A percentile compares a stretch with the other conserved stretches of the same genome.
These are phyloP conservation scores for Oxygymnocypris stewartii DNA, from an alignment of 2,113 vertebrate genomes.

Conservation along the genomic window DNA sequence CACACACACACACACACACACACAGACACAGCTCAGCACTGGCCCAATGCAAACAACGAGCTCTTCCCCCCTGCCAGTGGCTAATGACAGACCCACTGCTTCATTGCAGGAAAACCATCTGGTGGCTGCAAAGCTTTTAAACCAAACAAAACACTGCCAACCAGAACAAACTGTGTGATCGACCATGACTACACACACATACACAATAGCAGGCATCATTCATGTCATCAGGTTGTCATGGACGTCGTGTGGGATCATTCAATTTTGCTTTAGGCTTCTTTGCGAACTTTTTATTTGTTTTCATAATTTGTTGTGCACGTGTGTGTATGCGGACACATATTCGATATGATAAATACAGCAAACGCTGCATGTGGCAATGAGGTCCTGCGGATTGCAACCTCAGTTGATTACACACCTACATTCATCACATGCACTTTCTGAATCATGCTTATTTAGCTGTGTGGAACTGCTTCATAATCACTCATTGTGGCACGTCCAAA, in stretches of 20 bases:
- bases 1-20: slow-evolving; percentile 34
- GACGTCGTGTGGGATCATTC: background rate
- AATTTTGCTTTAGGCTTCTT: background rate
- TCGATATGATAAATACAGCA: background rate
- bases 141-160: slow-evolving; percentile 61
- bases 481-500: slow-evolving; percentile 60
- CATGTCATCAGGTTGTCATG: background rate
- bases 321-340: background rate
- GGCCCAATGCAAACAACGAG: slow-evolving; percentile 51
- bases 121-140: slow-evolving; percentile 63
- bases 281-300: slow-evolving; percentile 9
- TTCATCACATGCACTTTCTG: slow-evolving; percentile 53
- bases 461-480: slow-evolving; percentile 54
- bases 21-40: slow-evolving; percentile 26
- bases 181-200: slow-evolving; percentile 18
- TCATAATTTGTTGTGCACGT: background rate
- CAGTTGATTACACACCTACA: slow-evolving; percentile 50
- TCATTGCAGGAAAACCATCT: slow-evolving; percentile 64
- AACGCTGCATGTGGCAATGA: background rate
- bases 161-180: slow-evolving; percentile 46
- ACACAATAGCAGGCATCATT: background rate
- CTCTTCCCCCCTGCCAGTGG: slow-evolving; percentile 55
- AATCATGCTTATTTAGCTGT: slow-evolving; percentile 53
- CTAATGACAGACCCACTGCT: slow-evolving; percentile 65
- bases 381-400: slow-evolving; percentile 34